Evolutionary conservation across 1,140 invertebrate genomes (phyloP).

Genomic region (Dreissena rostriformis): DNA sequence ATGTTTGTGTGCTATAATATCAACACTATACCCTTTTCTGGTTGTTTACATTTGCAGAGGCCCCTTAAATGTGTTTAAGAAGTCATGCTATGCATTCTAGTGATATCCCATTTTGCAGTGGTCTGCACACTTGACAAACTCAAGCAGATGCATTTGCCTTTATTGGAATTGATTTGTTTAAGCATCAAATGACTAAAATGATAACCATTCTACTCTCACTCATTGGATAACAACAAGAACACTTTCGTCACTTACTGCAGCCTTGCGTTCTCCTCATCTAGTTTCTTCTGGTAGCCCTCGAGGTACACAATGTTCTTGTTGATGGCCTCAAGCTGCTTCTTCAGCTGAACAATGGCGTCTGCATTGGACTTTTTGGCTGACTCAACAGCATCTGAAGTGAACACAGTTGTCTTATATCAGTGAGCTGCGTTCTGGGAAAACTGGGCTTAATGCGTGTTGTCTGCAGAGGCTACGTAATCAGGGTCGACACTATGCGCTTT

Average conservation of each 20-base stretch:
- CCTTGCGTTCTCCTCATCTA: constrained; percentile 76
- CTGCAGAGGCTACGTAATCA: too few species aligned
- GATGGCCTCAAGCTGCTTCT: constrained; percentile 70
- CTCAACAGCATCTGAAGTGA: constrained; percentile 74
- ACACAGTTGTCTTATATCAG: not conserved
- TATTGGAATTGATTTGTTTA: too few species aligned
- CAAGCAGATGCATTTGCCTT: not conserved
- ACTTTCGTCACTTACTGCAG: constrained; percentile 70
- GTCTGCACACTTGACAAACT: too few species aligned
- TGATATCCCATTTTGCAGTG: too few species aligned
- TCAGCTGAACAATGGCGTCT: constrained; percentile 66
- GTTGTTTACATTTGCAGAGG: too few species aligned
- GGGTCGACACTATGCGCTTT: too few species aligned
- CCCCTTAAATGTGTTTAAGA: too few species aligned
- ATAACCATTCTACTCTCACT: not conserved
- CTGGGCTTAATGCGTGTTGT: too few species aligned
- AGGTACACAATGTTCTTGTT: constrained; percentile 71
- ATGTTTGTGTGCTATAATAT: too few species aligned
- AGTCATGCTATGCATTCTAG: too few species aligned
- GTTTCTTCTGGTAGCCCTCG: constrained; percentile 65
- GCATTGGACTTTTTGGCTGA: constrained; percentile 76
- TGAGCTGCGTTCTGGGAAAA: too few species aligned
- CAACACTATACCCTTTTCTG: too few species aligned
- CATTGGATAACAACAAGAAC: constrained; percentile 8
- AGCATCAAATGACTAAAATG: not conserved